Conservation (phyloP, 1,140 invertebrate species). For the Macrostomum lignano region DNA sequence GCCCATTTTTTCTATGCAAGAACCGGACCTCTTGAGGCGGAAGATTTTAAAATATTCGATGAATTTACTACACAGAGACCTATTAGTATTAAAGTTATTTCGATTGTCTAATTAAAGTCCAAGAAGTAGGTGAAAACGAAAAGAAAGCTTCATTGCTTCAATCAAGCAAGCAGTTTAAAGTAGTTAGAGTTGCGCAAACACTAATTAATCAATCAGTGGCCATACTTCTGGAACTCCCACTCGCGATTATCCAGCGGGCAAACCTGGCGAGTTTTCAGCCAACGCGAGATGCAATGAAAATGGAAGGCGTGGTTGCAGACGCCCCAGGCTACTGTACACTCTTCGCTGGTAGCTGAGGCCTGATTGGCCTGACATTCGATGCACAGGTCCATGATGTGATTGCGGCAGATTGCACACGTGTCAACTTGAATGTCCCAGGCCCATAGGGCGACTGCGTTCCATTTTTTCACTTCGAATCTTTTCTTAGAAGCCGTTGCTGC, state of each 20-base stretch:
- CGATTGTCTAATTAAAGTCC: too few species aligned
- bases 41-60: too few species aligned
- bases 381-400: conserved; percentile 98
- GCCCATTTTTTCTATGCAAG: too few species aligned
- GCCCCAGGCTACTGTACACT: conserved; percentile 97
- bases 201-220: too few species aligned
- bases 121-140: too few species aligned
- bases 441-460: conserved; percentile 92
- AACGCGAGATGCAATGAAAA: conserved; percentile 92
- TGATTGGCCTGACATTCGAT: conserved; percentile 99
- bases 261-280: conserved; percentile 92
- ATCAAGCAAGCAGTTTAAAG: too few species aligned
- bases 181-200: too few species aligned
- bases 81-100: too few species aligned
- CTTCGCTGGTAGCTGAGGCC: conserved; percentile 79
- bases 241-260: conserved; percentile 94
- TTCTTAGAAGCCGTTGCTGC: conserved; percentile 18
- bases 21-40: too few species aligned
- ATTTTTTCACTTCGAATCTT: conserved; percentile 34
- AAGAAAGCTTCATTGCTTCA: too few species aligned
- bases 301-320: conserved; percentile 99
- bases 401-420: conserved; percentile 95
- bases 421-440: conserved; percentile 98
- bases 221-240: conserved; percentile 97
- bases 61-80: too few species aligned